Base-by-base conservation (phyloP, 2,797 vertebrate genomes). In the Vultur gryphus region DNA sequence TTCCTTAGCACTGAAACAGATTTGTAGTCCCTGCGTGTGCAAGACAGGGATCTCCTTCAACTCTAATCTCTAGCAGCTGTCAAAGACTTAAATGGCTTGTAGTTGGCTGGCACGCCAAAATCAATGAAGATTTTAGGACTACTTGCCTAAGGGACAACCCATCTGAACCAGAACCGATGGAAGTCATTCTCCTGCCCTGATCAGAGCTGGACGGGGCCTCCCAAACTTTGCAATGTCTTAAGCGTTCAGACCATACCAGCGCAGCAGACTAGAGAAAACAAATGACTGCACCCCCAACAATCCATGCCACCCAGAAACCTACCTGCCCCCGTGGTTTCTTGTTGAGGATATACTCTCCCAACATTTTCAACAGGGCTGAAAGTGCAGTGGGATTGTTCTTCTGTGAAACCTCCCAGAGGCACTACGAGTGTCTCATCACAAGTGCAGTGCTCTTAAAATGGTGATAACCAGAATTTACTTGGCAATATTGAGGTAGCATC, bases 41-140 rank as follows among this genome's bases (percentile, higher is more conserved):
- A 94, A 79, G 66, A 86, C 91, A 92, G 89, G 64, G 83, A 90
- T 83, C 87, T 73, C 86, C 95, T 93, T 95, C 85, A 91, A 52
- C 84, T 70, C 55, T 97, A 88, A 96, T 96, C 82, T 92, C 89
- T 8, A 93, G 84, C 73, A 95, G 87, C 67, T 93, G 64, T 95
- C 88, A 93, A 86, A 95, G 78, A n/a, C 49, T 95, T 90, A 66
- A 84, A 84, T 16, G 87, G 62, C 29, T 66, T 61, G 92, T 61
- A 80, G 69, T 39, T 48, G 62, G 80, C 87, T 49, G 35, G 89
- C 77, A 79, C 0, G 0, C 51, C 78, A 91, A 92, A 93, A 41
- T 59, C 72, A 92, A 52, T 1, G 2, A 69, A 71, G 35, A 41
- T 78, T 84, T 96, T 93, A 76, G 80, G 41, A 46, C 33, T 59